These are phyloP conservation scores for Dilophus febrilis DNA, from an alignment of 2,888 invertebrate genomes.

Conservation along the genomic window DNA sequence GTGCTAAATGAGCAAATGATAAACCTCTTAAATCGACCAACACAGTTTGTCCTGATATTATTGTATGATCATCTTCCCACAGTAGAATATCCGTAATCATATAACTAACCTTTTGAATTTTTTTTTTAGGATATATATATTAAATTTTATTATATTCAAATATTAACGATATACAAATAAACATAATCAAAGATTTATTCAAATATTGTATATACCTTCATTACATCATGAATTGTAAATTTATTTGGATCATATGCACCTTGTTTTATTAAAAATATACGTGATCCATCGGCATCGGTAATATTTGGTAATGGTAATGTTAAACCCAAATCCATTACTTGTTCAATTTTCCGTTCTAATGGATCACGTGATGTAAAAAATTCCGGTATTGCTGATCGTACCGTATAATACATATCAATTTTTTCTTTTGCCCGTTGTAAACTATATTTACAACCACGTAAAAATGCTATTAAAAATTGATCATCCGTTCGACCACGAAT, in stretches of 20 bases:
- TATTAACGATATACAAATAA: background rate
- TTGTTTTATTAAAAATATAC: conserved; percentile 29
- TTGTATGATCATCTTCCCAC: conserved; percentile 35
- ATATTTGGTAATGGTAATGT: conserved; percentile 28
- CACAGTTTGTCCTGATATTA: conserved; percentile 30
- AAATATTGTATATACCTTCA: conserved; percentile 11
- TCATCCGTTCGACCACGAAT: conserved; percentile 41
- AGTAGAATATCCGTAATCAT: conserved; percentile 29
- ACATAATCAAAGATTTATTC: too few relatives aligned
- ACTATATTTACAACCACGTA: conserved; percentile 48
- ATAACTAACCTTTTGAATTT: conserved; percentile 16
- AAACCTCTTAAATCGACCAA: conserved; percentile 35
- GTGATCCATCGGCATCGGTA: conserved; percentile 21
- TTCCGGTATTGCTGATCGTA: conserved; percentile 36
- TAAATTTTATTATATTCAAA: background rate
- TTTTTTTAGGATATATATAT: too few relatives aligned
- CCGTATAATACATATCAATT: conserved; percentile 39
- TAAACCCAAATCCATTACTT: conserved; percentile 22
- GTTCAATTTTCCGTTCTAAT: conserved; percentile 16
- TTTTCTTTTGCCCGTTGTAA: conserved; percentile 43
- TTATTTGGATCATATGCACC: conserved; percentile 29
- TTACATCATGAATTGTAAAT: conserved; percentile 22
- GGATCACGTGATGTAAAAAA: conserved; percentile 29
- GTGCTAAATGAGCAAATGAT: conserved; percentile 33
- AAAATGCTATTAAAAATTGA: conserved; percentile 41